These are phyloP conservation scores for Elaphurus davidianus DNA, from an alignment of 2,113 vertebrate genomes.

Conservation along the genomic window DNA sequence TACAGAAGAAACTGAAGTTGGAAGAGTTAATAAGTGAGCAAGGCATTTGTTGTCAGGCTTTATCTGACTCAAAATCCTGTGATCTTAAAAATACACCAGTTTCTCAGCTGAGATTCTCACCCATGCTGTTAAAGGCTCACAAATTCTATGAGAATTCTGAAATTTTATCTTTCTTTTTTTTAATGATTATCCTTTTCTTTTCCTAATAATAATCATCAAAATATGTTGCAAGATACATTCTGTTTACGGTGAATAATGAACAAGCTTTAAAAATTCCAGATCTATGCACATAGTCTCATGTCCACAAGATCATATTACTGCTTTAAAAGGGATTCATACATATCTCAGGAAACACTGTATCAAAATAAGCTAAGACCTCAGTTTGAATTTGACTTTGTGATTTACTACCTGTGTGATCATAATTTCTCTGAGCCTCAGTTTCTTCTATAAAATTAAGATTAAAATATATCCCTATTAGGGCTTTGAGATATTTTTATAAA, in stretches of 20 bases:
- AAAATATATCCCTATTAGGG: not conserved
- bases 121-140: not conserved
- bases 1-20: not conserved
- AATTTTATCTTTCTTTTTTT: not conserved
- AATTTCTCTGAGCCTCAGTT: not conserved
- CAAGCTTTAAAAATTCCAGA: not conserved
- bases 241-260: not conserved
- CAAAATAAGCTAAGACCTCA: not conserved
- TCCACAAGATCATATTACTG: not conserved
- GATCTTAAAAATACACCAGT: not conserved
- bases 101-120: not conserved
- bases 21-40: not conserved
- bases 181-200: not conserved
- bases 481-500: not conserved
- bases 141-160: not conserved
- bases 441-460: not conserved
- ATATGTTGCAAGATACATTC: not conserved
- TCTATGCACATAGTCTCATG: not conserved
- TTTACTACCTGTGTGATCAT: not conserved
- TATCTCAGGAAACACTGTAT: not conserved
- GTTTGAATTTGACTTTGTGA: not conserved
- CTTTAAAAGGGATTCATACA: not conserved
- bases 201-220: not conserved
- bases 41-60: not conserved
- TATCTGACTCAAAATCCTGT: not conserved